Percentiles rank a stretch among this genome's conserved stretches.
phyloP scores from a whole-genome alignment of 2,113 vertebrate species.

The Coreoperca whiteheadi region DNA sequence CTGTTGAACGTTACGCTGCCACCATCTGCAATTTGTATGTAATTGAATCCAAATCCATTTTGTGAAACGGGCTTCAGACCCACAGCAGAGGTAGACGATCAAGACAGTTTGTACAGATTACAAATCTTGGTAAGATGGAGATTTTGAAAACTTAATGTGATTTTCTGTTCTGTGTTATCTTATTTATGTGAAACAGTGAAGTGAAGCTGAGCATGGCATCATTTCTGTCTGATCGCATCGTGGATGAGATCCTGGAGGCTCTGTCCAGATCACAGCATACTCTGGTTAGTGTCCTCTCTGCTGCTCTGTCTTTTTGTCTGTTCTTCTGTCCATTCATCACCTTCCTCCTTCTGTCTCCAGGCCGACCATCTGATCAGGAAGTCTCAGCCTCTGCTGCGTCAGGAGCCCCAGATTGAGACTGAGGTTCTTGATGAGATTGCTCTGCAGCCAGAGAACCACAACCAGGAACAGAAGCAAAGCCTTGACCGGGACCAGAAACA shows the following conservation, averaged over 20 bases:
- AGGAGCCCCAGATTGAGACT: conserved; percentile 84
- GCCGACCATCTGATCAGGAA: conserved; percentile 90
- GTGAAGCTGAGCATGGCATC: conserved; percentile 94
- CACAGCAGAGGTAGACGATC: too few species aligned
- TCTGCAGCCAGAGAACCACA: conserved; percentile 77
- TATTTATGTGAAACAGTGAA: conserved; percentile 84
- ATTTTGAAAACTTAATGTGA: too few species aligned
- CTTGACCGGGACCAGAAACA: conserved; percentile 76
- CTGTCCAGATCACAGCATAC: conserved; percentile 92
- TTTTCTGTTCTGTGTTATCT: not conserved
- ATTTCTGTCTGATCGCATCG: conserved; percentile 93
- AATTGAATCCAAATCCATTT: too few species aligned
- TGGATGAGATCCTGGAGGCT: conserved; percentile 95
- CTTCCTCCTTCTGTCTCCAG: conserved; percentile 73
- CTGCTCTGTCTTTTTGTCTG: not conserved
- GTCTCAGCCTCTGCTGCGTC: conserved; percentile 84
- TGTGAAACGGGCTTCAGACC: too few species aligned
- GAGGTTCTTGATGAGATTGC: conserved; percentile 88
- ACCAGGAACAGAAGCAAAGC: conserved; percentile 69
- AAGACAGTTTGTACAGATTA: too few species aligned
- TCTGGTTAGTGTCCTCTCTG: conserved; percentile 86
- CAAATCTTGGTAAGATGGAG: not conserved
- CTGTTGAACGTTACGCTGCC: not conserved
- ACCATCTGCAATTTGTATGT: too few species aligned
- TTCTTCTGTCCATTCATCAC: not conserved